Evolutionary conservation across 1,140 invertebrate genomes (phyloP).

Genomic region (Zaprionus ghesquierei): DNA sequence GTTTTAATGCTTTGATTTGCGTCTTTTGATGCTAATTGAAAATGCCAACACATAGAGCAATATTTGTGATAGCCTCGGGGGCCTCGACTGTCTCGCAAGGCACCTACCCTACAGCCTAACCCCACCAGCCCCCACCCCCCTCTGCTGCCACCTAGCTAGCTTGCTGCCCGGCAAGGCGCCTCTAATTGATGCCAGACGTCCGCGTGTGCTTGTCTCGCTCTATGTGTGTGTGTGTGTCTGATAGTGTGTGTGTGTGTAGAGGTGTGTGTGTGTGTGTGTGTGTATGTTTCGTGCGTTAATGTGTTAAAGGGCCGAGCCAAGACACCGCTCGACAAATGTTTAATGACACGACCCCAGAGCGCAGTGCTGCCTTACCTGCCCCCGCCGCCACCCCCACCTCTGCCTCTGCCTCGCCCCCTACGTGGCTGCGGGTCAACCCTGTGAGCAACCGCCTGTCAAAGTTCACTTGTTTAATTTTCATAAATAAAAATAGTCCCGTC

Average conservation of each 20-base stretch:
- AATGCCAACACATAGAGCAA: conserved; percentile 16
- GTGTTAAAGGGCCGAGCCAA: conserved; percentile 40
- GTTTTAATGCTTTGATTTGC: conserved; percentile 52
- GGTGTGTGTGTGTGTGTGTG: background rate
- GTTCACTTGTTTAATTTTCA: conserved; percentile 79
- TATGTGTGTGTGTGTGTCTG: background rate
- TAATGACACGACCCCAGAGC: conserved; percentile 60
- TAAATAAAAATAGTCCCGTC: conserved; percentile 67
- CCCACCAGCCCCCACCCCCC: background rate
- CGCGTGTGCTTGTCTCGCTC: conserved; percentile 9
- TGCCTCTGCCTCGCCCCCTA: too few relatives aligned
- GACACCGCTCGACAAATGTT: conserved; percentile 58
- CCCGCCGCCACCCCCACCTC: background rate
- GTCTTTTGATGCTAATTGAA: conserved; percentile 48
- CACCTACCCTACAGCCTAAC: background rate
- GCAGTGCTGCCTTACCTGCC: background rate
- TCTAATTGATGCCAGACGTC: conserved; percentile 63
- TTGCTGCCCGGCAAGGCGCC: conserved; percentile 4
- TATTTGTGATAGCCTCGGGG: background rate
- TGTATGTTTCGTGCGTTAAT: conserved; percentile 65
- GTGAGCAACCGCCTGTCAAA: conserved; percentile 71
- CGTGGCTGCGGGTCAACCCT: conserved; percentile 46
- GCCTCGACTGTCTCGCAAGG: background rate
- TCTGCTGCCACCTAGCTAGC: background rate
- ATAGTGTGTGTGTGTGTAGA: background rate